Base-by-base conservation (phyloP, 2,888 invertebrate genomes). In the Habrosyne pyritoides region DNA sequence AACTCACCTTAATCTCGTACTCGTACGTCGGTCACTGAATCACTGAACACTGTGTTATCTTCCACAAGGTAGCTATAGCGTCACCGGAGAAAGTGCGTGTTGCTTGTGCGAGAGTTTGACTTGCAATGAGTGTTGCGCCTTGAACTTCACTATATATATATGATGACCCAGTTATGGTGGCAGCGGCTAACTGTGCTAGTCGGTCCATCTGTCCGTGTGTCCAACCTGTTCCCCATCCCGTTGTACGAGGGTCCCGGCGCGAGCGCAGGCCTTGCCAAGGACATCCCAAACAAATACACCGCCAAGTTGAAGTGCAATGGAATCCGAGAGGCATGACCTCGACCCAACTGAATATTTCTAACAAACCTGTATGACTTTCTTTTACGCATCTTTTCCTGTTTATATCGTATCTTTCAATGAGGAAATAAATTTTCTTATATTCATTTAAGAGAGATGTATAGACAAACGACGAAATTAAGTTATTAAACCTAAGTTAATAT, bases 81-180 rank as follows among this genome's bases (percentile, higher is more conserved):
- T 84, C 85, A 85, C 86, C 72, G 87, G 90, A 80, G 92, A 91
- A 91, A 91, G 91, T 90, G 87, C 89, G 91, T 92, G 87, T 79
- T 79, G 79, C 81, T 81, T 73, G 83, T 81, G 79, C 84, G 90
- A 83, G 85, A 86, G 89, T 89, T 83, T 80, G 77, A 89, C 90
- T 89, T 86, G 90, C 90, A 90, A 93, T 94, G 94, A 93, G 93
- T 91, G 93, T 93, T 91, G 94, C 94, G 95, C 95, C 96, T 95
- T 96, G 95, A 96, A 96, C 96, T 96, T 96, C 95, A 93, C 93
- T 94, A 94, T 96, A 95, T 96, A 96, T 96, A 96, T 96, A 96
- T 91, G 89, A 89, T 95, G 96, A 96, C 96, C 96, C 94, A 96
- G 95, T 94, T 96, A 87, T 83, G 70, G 94, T 94, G 94, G 83